Base-by-base conservation (phyloP, 2,888 invertebrate genomes). In the Polyploca ridens region DNA sequence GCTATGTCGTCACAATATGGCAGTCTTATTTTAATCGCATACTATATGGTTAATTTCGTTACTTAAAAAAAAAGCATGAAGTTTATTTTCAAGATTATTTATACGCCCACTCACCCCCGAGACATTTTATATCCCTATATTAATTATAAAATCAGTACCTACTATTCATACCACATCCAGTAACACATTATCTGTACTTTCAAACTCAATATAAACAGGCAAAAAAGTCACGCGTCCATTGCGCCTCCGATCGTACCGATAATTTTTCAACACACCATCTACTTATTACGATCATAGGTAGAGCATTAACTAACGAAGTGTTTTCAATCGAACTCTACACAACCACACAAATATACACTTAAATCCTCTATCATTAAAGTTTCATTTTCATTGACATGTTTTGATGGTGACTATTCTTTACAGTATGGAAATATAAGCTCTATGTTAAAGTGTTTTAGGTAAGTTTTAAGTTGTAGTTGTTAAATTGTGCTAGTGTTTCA, bases 191-290 rank as follows among this genome's bases (percentile, higher is more conserved):
- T 85, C 86, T 63, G 33, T 69, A 81, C 70, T 79, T 79, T 86
- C 84, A 85, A 88, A 90, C 89, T 83, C 85, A 89, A 90, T 89
- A 90, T 89, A 91, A 91, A 91, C 88, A 90, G 89, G 88, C 90
- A 91, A 93, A 93, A 91, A 93, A 93, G 89, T 88, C 86, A 87
- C 86, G 89, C 90, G 88, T 89, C 89, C 90, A 91, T 88, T 91
- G 92, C 90, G 91, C 92, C 93, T 91, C 90, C 90, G 93, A 93
- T 93, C 87, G 90, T 84, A 86, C 90, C 90, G 93, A 93, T 93
- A 93, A 93, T 94, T 94, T 93, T 93, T 94, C 93, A 93, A 93
- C 94, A 92, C 92, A 91, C 91, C 92, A 88, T 93, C 93, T 91
- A 92, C 94, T 93, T 93, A 94, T 93, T 93, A 92, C 91, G 89